Evolutionary conservation across 2,797 vertebrate species (phyloP), one percentile per base, ranked within the genome.

Genomic region (Staurois parvus): DNA sequence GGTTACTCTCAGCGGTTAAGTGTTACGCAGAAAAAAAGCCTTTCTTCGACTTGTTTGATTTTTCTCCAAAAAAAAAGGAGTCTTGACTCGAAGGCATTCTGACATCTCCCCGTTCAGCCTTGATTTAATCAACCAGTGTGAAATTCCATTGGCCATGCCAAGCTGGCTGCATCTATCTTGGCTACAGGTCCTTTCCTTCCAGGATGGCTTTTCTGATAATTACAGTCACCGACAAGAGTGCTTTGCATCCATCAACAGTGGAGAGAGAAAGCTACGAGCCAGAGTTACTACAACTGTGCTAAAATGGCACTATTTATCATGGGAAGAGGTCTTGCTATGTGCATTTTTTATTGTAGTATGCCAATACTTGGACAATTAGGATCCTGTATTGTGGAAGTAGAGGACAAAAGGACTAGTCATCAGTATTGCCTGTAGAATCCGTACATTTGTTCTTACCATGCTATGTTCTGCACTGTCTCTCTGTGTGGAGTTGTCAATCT

Each of bases 141-240:
- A 85, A 81, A 85, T 85, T 76, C 72, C 48, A 29, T 83, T 89
- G 78, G 32, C 70, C 72, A 52, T 37, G 45, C 72, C 72, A 84
- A 73, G 4, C 56, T 68, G 42, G n/a, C 68, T 72, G 8, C 24
- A 24, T 45, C 68, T 37, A 72, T 81, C 78, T 30, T 84, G 86
- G 67, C 86, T 29, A 62, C 84, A 64, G 52, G 59, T 78, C 30
- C 72, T 84, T 70, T 84, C 82, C 48, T 76, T 78, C 32, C 66
- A 29, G 82, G 70, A 52, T 75, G 72, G 83, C 76, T 85, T 85
- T 79, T n/a, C 69, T 85, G 70, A 85, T 79, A 79, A 85, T 80
- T 85, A 80, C 83, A 79, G 52, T 73, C 76, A 73, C 56, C 28
- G 42, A 32, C 48, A 37, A 45, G 84, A 72, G 79, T 72, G 28